These are phyloP conservation scores for Aptenodytes patagonicus DNA, from an alignment of 2,113 vertebrate genomes.

Conservation along the genomic window DNA sequence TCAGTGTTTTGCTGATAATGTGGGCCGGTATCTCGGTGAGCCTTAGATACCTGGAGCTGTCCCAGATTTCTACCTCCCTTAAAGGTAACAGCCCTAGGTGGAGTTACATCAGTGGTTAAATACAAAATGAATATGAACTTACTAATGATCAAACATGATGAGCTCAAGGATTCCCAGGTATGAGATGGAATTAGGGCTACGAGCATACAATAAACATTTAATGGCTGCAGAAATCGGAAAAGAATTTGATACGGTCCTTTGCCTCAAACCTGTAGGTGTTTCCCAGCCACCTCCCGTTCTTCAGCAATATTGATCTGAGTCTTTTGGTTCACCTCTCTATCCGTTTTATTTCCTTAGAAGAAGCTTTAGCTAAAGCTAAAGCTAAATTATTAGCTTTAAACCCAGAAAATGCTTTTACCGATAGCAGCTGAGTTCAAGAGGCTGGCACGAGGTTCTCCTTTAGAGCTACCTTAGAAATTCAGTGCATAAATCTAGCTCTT, in stretches of 20 bases:
- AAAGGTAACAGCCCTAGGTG: constrained; percentile 4
- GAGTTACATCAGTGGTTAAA: background rate
- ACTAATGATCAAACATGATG: background rate
- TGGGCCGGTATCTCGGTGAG: background rate
- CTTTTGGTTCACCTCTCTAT: background rate
- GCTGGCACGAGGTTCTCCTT: background rate
- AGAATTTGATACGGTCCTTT: background rate
- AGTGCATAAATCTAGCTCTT: background rate
- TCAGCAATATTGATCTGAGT: background rate
- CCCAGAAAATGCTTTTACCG: background rate
- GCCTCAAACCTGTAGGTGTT: background rate
- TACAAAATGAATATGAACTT: background rate
- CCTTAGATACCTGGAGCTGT: background rate
- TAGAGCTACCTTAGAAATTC: background rate
- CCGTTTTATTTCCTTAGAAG: background rate
- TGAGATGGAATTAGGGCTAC: background rate
- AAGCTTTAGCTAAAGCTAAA: background rate
- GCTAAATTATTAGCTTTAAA: background rate
- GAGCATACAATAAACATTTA: background rate
- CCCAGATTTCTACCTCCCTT: background rate
- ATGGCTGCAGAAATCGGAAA: background rate
- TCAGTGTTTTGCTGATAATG: background rate
- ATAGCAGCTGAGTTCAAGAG: background rate
- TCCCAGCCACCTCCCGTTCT: background rate
- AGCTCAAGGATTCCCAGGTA: background rate